phyloP scores from a whole-genome alignment of 1,140 invertebrate species.

The Trinorchestia longiramus region DNA sequence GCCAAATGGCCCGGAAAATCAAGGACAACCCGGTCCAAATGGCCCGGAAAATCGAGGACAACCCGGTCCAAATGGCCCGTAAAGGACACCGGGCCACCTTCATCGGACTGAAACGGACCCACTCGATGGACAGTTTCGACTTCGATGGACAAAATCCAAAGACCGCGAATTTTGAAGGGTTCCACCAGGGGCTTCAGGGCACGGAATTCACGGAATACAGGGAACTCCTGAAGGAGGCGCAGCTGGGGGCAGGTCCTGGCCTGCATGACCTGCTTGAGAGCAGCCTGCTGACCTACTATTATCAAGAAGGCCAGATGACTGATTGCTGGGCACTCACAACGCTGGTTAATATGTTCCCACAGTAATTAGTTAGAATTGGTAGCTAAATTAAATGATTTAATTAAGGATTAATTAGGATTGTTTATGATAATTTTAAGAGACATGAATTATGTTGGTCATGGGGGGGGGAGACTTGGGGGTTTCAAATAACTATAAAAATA shows the following conservation, averaged over 20 bases:
- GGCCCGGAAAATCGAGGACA: not conserved
- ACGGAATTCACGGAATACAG: not conserved
- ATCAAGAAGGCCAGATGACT: not conserved
- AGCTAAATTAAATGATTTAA: too few relatives aligned
- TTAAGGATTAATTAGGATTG: too few relatives aligned
- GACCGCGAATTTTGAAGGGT: not conserved
- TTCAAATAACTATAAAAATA: too few relatives aligned
- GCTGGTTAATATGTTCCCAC: not conserved
- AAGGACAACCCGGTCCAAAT: not conserved
- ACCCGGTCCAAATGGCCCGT: not conserved
- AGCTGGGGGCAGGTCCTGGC: not conserved
- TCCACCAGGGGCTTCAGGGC: not conserved
- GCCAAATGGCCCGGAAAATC: not conserved
- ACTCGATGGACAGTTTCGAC: not conserved
- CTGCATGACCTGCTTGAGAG: slow-evolving; percentile 8
- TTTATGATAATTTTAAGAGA: too few relatives aligned
- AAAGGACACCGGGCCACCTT: not conserved
- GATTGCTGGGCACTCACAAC: not conserved
- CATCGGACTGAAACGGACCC: not conserved
- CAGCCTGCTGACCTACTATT: not conserved
- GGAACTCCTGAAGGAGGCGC: not conserved
- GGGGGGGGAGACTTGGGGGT: too few relatives aligned
- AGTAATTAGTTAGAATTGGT: too few relatives aligned
- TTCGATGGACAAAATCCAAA: not conserved
- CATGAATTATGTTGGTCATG: too few relatives aligned